These are phyloP conservation scores for Alexandromys fortis DNA, from an alignment of 2,113 vertebrate species.

Conservation along the genomic window DNA sequence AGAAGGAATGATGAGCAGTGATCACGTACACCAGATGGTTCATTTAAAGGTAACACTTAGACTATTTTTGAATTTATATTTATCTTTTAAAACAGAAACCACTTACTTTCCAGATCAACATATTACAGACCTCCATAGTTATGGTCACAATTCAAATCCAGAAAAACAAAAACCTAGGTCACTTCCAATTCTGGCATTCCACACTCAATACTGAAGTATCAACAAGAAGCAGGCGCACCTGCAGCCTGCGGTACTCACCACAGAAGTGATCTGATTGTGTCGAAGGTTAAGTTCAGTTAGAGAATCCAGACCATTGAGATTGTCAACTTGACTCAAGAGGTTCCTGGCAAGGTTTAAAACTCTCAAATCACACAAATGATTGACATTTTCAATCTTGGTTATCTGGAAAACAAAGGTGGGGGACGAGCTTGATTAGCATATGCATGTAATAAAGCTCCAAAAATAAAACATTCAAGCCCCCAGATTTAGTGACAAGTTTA, in stretches of 20 bases:
- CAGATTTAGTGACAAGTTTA: conserved; percentile 44
- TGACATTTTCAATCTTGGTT: conserved; percentile 91
- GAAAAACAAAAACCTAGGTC: not conserved
- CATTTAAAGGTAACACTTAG: not conserved
- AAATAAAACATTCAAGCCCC: conserved; percentile 51
- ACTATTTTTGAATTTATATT: conserved; percentile 37
- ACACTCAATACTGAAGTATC: not conserved
- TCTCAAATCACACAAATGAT: conserved; percentile 90
- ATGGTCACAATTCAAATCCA: conserved; percentile 28
- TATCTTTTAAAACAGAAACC: conserved; percentile 50
- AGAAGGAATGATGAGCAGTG: conserved; percentile 26
- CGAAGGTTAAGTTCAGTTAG: conserved; percentile 94
- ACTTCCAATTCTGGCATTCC: not conserved
- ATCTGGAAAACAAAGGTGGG: conserved; percentile 87
- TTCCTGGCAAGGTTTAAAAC: conserved; percentile 96
- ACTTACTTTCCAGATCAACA: conserved; percentile 17
- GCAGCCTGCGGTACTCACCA: conserved; percentile 88
- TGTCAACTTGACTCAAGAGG: conserved; percentile 90
- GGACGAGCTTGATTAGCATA: conserved; percentile 11
- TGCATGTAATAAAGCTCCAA: not conserved
- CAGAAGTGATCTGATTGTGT: conserved; percentile 91
- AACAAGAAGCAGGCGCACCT: not conserved
- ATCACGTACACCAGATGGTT: not conserved
- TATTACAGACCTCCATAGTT: conserved; percentile 48
- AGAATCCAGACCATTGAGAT: conserved; percentile 90